Conservation (phyloP, 1,140 invertebrate species). For the Babylonia areolata region DNA sequence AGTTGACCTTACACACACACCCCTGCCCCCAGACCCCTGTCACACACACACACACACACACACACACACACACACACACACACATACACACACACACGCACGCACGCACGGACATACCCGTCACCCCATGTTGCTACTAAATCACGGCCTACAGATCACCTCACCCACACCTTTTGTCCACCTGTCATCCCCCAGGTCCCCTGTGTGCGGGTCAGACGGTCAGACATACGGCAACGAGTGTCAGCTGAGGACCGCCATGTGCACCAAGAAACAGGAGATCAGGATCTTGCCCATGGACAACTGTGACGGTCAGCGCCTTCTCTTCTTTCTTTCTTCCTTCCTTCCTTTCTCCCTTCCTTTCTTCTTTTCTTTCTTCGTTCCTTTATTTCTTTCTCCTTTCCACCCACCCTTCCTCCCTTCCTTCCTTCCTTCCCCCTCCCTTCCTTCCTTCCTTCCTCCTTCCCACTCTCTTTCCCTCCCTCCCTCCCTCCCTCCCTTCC, state of each 20-base stretch:
- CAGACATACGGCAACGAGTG: slow-evolving; percentile 67
- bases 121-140: too few relatives aligned
- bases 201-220: slow-evolving; percentile 71
- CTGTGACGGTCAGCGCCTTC: slow-evolving; percentile 59
- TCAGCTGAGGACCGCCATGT: slow-evolving; percentile 57
- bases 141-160: too few relatives aligned
- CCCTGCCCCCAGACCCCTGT: too few relatives aligned
- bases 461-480: not conserved
- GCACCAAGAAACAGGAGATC: slow-evolving; percentile 50
- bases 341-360: not conserved
- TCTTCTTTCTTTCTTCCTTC: not conserved
- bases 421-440: not conserved
- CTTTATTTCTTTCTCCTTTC: not conserved
- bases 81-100: too few relatives aligned
- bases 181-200: too few relatives aligned
- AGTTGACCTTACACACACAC: too few relatives aligned
- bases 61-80: too few relatives aligned
- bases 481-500: not conserved
- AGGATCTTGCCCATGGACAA: slow-evolving; percentile 52
- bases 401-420: too few relatives aligned
- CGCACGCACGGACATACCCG: too few relatives aligned
- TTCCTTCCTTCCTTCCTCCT: not conserved
- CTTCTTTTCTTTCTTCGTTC: not conserved
- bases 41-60: too few relatives aligned
- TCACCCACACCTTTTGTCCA: too few relatives aligned